Percentiles rank a stretch among this genome's conserved stretches.
Evolutionary conservation across 2,888 invertebrate genomes (phyloP).

Genomic region (Xestoiulus laeticollis): DNA sequence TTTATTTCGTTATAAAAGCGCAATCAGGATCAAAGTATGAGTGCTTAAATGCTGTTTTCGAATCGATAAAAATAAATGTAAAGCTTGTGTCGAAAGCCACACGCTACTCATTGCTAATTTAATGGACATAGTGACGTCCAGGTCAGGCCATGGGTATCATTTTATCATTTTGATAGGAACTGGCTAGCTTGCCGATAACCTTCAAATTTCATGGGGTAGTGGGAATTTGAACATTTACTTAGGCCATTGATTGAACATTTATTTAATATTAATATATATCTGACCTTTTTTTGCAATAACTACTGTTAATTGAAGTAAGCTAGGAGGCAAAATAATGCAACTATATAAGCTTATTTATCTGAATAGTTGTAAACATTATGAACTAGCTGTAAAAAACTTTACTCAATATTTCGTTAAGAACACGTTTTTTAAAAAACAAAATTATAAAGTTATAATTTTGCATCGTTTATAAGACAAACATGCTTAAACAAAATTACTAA

Average conservation of each 20-base stretch:
- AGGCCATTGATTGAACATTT: neutral
- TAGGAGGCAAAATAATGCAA: no score
- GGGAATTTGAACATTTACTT: neutral
- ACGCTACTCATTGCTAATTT: neutral
- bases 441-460: neutral
- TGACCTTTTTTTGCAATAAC: no score
- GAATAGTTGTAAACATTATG: no score
- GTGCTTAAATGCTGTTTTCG: neutral
- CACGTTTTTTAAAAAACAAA: no score
- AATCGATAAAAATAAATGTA: neutral
- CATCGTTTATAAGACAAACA: no score
- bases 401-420: no score
- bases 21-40: neutral
- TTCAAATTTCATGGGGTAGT: neutral
- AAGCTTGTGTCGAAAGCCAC: neutral
- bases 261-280: neutral
- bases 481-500: neutral
- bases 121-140: neutral
- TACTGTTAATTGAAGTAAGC: no score
- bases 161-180: neutral
- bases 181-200: neutral
- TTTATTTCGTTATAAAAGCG: neutral
- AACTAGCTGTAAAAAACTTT: no score
- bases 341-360: no score
- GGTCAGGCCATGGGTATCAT: neutral